phyloP scores from a whole-genome alignment of 2,113 vertebrate species.

The Coryphaenoides rupestris region DNA sequence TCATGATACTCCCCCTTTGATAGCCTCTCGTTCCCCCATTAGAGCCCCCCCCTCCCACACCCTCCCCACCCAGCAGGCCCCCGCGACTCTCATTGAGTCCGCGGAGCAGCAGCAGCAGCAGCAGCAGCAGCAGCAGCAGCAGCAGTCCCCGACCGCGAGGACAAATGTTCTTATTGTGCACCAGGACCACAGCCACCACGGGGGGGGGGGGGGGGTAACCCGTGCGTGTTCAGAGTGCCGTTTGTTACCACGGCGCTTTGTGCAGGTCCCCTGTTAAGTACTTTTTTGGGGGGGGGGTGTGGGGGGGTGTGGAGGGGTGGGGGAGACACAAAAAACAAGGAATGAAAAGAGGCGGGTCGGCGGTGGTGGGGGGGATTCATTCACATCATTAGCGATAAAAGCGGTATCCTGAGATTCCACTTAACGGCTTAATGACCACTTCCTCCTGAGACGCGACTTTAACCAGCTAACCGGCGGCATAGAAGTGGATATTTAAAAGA shows the following conservation, averaged over 20 bases:
- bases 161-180: conserved; percentile 73
- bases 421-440: not conserved
- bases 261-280: conserved; percentile 23
- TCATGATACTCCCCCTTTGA: conserved; percentile 75
- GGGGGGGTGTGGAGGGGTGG: no score
- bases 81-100: conserved; percentile 62
- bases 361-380: no score
- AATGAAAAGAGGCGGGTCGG: not conserved
- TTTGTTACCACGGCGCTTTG: conserved; percentile 58
- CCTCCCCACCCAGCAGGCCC: conserved; percentile 34
- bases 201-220: conserved; percentile 39
- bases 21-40: conserved; percentile 73
- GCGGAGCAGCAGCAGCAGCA: no score
- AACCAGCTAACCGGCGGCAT: no score
- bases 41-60: conserved; percentile 28
- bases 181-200: conserved; percentile 52
- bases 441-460: no score
- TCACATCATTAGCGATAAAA: not conserved
- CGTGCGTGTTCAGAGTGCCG: conserved; percentile 49
- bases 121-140: no score
- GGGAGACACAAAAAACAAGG: not conserved
- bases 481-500: no score
- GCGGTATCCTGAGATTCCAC: not conserved
- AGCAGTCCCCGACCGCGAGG: conserved; percentile 67
- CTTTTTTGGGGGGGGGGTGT: no score